These are phyloP conservation scores for Heliconius nattereri DNA, from an alignment of 1,140 invertebrate genomes.

Conservation along the genomic window DNA sequence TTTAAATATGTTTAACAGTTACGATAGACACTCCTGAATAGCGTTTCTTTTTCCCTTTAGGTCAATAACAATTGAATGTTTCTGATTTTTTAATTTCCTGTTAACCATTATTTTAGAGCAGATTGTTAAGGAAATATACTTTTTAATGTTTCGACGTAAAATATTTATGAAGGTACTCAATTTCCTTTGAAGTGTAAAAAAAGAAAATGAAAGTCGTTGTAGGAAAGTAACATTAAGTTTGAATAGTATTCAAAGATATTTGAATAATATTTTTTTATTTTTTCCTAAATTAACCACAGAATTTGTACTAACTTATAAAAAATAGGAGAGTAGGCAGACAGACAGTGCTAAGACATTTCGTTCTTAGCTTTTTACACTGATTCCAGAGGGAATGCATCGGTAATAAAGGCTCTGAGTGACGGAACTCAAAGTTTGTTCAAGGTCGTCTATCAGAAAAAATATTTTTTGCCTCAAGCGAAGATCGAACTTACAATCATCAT, in stretches of 20 bases:
- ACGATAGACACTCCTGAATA: conserved; percentile 18
- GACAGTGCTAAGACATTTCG: too few relatives aligned
- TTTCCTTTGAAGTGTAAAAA: background rate
- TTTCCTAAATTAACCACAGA: too few relatives aligned
- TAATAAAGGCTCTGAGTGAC: too few relatives aligned
- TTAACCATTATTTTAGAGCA: conserved; percentile 38
- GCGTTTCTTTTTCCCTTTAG: conserved; percentile 50
- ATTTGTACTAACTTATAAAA: too few relatives aligned
- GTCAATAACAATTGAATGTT: conserved; percentile 58
- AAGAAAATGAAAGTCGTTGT: background rate
- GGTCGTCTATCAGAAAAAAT: too few relatives aligned
- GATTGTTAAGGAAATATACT: background rate
- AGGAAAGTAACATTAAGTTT: background rate
- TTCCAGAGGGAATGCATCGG: too few relatives aligned
- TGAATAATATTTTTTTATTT: too few relatives aligned
- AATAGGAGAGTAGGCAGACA: too few relatives aligned
- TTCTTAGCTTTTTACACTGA: too few relatives aligned
- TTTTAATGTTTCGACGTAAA: background rate
- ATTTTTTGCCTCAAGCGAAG: too few relatives aligned
- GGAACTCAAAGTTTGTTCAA: background rate
- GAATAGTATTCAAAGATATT: too few relatives aligned
- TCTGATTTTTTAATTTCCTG: conserved; percentile 72
- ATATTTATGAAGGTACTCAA: background rate
- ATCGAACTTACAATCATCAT: too few relatives aligned
- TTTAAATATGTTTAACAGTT: background rate